These are phyloP conservation scores for Leucoptera coffeella DNA, from an alignment of 2,888 invertebrate genomes.

Conservation along the genomic window DNA sequence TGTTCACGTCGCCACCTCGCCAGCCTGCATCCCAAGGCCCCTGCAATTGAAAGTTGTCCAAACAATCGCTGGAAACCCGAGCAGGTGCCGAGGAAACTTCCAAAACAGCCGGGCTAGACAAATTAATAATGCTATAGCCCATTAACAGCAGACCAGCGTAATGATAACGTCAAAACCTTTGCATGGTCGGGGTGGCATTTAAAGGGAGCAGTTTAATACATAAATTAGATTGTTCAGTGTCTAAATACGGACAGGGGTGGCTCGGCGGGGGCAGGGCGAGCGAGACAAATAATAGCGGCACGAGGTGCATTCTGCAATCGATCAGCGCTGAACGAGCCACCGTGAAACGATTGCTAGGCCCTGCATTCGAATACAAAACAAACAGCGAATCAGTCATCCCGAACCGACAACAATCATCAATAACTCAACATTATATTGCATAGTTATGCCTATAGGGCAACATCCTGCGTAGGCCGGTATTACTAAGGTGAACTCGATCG, in stretches of 20 bases:
- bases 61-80: constrained; percentile 9
- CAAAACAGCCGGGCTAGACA: constrained; percentile 20
- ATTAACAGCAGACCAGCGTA: constrained; percentile 26
- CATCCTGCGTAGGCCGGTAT: too few species aligned
- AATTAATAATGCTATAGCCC: constrained; percentile 38
- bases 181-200: constrained; percentile 22
- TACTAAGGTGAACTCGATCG: constrained; percentile 40
- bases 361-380: too few species aligned
- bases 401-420: too few species aligned
- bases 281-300: constrained; percentile 31
- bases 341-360: too few species aligned
- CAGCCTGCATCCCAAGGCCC: constrained; percentile 29
- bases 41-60: constrained; percentile 30
- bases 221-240: constrained; percentile 48
- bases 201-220: constrained; percentile 40
- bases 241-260: constrained; percentile 44
- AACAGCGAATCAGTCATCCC: too few species aligned
- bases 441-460: too few species aligned
- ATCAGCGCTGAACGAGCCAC: too few species aligned
- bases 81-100: constrained; percentile 20
- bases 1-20: constrained; percentile 16
- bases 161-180: constrained; percentile 32
- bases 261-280: constrained; percentile 15
- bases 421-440: too few species aligned
- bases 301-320: constrained; percentile 13